These are phyloP conservation scores for Euglossa dilemma DNA, from an alignment of 1,140 invertebrate genomes.

Conservation along the genomic window DNA sequence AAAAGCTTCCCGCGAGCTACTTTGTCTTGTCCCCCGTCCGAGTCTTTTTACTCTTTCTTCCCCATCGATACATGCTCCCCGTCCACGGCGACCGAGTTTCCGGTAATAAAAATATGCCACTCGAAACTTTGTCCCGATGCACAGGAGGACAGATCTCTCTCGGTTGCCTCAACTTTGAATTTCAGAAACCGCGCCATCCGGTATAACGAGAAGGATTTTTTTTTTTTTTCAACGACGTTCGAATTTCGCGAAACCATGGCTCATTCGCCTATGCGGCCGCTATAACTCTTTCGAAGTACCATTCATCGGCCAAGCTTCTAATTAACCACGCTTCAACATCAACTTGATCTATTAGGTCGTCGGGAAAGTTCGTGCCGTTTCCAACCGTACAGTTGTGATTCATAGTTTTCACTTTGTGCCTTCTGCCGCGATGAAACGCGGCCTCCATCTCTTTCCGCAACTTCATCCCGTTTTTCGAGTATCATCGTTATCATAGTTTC, in stretches of 20 bases:
- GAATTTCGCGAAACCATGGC: neutral
- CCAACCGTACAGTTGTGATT: neutral
- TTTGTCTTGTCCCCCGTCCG: too few relatives aligned
- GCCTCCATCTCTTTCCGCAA: too few relatives aligned
- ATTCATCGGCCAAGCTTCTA: neutral
- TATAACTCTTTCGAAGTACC: neutral
- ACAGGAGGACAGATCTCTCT: neutral
- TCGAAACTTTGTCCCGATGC: neutral
- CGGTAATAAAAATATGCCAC: too few relatives aligned
- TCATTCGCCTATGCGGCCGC: neutral
- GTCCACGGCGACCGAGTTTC: too few relatives aligned
- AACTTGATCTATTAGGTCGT: neutral
- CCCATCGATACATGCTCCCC: too few relatives aligned
- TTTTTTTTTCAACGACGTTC: neutral
- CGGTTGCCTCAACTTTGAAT: neutral
- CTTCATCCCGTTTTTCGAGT: too few relatives aligned
- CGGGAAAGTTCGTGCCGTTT: neutral
- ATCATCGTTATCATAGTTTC: too few relatives aligned
- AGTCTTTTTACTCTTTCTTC: too few relatives aligned
- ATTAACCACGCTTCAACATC: neutral
- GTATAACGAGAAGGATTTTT: neutral
- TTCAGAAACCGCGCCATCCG: neutral
- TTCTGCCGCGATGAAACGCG: neutral
- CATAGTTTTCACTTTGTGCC: neutral
- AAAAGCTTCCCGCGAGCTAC: too few relatives aligned